Evolutionary conservation across 2,888 invertebrate genomes (phyloP).

Genomic region (Spicauda simplicius): DNA sequence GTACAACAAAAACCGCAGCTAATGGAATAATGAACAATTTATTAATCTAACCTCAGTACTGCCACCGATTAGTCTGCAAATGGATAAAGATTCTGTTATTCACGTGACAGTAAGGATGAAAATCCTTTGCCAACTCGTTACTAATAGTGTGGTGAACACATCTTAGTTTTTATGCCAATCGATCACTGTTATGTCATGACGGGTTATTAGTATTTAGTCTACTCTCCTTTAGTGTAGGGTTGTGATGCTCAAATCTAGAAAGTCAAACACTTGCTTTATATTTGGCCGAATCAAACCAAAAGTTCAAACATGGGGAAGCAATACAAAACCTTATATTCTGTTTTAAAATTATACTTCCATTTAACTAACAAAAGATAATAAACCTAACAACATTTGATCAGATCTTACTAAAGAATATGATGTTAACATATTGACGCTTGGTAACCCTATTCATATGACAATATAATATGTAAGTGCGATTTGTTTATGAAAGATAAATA

Average conservation of each 20-base stretch:
- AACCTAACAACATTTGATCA: too few relatives aligned
- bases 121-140: background rate
- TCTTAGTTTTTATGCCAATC: constrained; percentile 38
- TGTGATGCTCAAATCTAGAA: background rate
- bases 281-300: too few relatives aligned
- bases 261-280: background rate
- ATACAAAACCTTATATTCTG: too few relatives aligned
- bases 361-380: too few relatives aligned
- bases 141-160: constrained; percentile 3
- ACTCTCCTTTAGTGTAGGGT: background rate
- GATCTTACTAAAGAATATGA: too few relatives aligned
- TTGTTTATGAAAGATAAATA: too few relatives aligned
- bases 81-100: constrained; percentile 5
- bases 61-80: background rate
- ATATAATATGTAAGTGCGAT: too few relatives aligned
- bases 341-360: too few relatives aligned
- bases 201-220: constrained; percentile 2
- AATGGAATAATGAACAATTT: constrained; percentile 26
- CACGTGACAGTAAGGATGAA: constrained; percentile 7
- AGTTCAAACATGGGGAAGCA: too few relatives aligned
- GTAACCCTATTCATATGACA: too few relatives aligned
- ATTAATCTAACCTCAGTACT: constrained; percentile 10
- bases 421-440: too few relatives aligned
- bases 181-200: constrained; percentile 32
- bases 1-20: constrained; percentile 13